Evolutionary conservation across 2,113 vertebrate species (phyloP), one percentile per base, ranked within the genome.

Genomic region (Alligator sinensis): DNA sequence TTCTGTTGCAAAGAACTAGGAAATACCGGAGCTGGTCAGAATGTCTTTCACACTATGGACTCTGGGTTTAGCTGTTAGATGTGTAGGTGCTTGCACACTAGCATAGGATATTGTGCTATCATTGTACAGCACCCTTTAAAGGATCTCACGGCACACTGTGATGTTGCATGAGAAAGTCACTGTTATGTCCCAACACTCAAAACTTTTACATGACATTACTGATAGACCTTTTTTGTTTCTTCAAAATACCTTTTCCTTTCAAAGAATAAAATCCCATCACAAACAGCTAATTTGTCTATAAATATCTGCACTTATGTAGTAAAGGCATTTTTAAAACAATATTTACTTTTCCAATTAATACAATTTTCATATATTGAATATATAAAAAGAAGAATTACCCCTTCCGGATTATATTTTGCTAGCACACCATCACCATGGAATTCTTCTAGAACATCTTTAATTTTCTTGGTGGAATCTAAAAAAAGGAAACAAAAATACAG

Each of bases 381-480:
- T 84, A 84, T 38, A 97, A 95, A 61, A 96, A 97, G 28, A 96
- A 93, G 24, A 87, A 96, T 98, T 98, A 99, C 99, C 99, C 99
- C 98, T 96, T 99, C 99, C 86, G 99, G 99, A 97, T 99, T 99
- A 95, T 99, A 99, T 95, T 99, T 99, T 94, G 98, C 98, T 98
- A 99, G 97, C 80, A 99, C 98, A 34, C 99, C 99, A 96, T 98
- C 98, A 95, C 99, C 98, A 96, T 99, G 99, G 97, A 99, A 99
- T 98, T 99, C 99, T 98, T 99, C 98, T 92, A 99, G 97, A 95
- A 99, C 99, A 94, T 99, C 99, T 90, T 99, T 99, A 95, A 99
- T 98, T 98, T 99, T 99, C 98, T 99, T 99, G 82, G 98, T 99
- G 18, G 99, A 99, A 98, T 99, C 99, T 99, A 84, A 55, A 95